A percentile compares a stretch with the other conserved stretches of the same genome.
Evolutionary conservation across 2,888 invertebrate species (phyloP).

Genomic region (Pandemis heparana): DNA sequence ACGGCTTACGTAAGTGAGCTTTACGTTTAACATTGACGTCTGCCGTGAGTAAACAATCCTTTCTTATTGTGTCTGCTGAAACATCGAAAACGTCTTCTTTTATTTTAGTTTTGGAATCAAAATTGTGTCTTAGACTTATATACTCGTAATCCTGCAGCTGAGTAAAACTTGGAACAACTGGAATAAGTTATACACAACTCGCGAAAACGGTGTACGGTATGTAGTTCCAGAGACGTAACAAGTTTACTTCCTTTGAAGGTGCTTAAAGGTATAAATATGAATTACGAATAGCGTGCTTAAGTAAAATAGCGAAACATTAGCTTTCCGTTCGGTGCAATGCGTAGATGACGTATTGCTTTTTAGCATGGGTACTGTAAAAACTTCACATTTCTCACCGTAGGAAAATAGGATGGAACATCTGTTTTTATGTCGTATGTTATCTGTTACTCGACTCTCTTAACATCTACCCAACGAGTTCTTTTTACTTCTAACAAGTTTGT

Average conservation of each 20-base stretch:
- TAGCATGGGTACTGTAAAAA: background rate
- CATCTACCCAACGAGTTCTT: conserved; percentile 73
- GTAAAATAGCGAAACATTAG: too few species aligned
- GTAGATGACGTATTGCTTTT: too few species aligned
- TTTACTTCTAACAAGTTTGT: conserved; percentile 81
- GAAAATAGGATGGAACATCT: background rate
- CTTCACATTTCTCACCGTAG: background rate
- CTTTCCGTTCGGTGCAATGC: too few species aligned
- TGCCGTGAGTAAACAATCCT: background rate
- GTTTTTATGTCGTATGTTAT: conserved; percentile 9
- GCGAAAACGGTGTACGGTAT: too few species aligned
- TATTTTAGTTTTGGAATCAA: background rate
- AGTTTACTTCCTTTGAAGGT: too few species aligned
- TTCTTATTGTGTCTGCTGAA: background rate
- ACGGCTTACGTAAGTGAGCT: conserved; percentile 13
- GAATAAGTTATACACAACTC: too few species aligned
- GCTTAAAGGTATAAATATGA: too few species aligned
- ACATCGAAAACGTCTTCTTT: background rate
- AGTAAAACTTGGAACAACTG: too few species aligned
- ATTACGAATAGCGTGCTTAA: too few species aligned
- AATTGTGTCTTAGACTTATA: background rate
- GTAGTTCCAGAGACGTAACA: too few species aligned
- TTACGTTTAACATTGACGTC: conserved; percentile 6
- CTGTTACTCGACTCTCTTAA: conserved; percentile 54
- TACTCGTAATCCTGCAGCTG: too few species aligned